phyloP scores from a whole-genome alignment of 2,888 invertebrate genomes.

The Caenorhabditis sp. region DNA sequence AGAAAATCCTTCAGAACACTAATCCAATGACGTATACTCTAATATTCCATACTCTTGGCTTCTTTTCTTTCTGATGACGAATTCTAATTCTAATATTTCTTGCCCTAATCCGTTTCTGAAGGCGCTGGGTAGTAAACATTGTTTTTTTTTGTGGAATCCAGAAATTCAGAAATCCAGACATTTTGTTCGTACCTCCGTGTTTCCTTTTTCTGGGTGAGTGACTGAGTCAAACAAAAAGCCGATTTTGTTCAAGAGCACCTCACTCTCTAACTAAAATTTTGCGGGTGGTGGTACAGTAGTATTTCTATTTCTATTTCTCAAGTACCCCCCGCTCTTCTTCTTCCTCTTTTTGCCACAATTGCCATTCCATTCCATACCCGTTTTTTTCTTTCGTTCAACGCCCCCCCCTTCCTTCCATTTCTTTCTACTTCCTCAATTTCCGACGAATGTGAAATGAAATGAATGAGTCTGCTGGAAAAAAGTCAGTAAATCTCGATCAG shows the following conservation, averaged over 20 bases:
- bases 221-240: conserved; percentile 17
- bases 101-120: conserved; percentile 38
- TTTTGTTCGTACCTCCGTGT: neutral
- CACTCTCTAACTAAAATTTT: neutral
- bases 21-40: neutral
- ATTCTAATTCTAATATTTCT: conserved; percentile 29
- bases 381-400: conserved; percentile 8
- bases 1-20: too few relatives aligned
- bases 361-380: conserved; percentile 27
- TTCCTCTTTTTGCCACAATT: conserved; percentile 18
- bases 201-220: too few relatives aligned
- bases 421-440: conserved; percentile 17
- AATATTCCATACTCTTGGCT: conserved; percentile 1
- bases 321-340: conserved; percentile 22
- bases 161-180: neutral
- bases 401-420: neutral
- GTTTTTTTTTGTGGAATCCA: conserved; percentile 1
- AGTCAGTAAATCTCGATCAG: conserved; percentile 49
- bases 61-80: conserved; percentile 14
- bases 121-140: conserved; percentile 3
- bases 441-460: conserved; percentile 18
- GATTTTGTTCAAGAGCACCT: conserved; percentile 24
- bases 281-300: conserved; percentile 39
- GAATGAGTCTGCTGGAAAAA: too few relatives aligned
- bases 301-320: conserved; percentile 45